Evolutionary conservation across 1,140 invertebrate species (phyloP).

Genomic region (Brachionus calyciflorus): DNA sequence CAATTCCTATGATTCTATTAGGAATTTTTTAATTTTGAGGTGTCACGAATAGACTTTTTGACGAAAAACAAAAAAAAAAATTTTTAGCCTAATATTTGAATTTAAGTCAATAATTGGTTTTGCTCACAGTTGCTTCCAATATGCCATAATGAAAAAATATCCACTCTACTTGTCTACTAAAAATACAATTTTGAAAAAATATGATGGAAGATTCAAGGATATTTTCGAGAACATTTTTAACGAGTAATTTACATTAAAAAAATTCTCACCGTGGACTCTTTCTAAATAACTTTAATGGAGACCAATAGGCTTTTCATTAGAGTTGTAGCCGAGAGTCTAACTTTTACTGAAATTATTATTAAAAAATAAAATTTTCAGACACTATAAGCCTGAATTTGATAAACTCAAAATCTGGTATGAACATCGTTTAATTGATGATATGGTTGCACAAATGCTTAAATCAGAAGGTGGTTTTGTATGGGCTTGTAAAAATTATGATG

Average conservation of each 20-base stretch:
- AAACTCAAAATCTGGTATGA: slow-evolving; percentile 89
- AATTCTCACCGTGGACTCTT: too few relatives aligned
- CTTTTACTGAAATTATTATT: too few relatives aligned
- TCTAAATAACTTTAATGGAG: too few relatives aligned
- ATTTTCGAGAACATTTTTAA: slow-evolving; percentile 98
- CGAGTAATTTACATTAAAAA: slow-evolving; percentile 62
- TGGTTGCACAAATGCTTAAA: slow-evolving; percentile 97
- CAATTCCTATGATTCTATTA: too few relatives aligned
- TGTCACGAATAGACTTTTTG: too few relatives aligned
- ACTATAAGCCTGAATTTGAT: slow-evolving; percentile 83
- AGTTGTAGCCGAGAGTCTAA: too few relatives aligned
- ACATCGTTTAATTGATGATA: slow-evolving; percentile 97
- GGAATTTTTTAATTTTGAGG: too few relatives aligned
- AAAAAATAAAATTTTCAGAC: too few relatives aligned
- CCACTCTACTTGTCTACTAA: slow-evolving; percentile 96
- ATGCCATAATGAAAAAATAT: slow-evolving; percentile 78
- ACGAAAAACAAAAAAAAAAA: too few relatives aligned
- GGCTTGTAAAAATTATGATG: slow-evolving; percentile 99
- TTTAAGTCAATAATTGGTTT: slow-evolving; percentile 74
- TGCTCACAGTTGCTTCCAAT: slow-evolving; percentile 90
- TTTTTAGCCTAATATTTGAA: too few relatives aligned
- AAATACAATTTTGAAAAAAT: slow-evolving; percentile 96
- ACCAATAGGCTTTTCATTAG: too few relatives aligned
- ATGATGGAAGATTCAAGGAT: slow-evolving; percentile 97
- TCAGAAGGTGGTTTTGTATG: slow-evolving; percentile 97